Conservation (phyloP, 2,113 vertebrate species). For the Ascaphus truei region DNA sequence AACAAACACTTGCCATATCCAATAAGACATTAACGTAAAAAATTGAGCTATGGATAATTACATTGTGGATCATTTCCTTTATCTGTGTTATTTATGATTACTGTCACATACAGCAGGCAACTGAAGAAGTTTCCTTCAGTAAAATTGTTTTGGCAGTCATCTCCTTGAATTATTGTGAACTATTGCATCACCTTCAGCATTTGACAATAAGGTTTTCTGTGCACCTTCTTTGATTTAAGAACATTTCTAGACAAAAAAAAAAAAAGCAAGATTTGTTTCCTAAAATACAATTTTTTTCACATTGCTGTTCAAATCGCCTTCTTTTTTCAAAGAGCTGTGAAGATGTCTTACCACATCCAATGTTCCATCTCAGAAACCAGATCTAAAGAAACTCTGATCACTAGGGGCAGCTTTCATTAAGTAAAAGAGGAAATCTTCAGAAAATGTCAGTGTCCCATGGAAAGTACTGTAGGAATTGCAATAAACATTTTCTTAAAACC, state of each 20-base stretch:
- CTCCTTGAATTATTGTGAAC: not conserved
- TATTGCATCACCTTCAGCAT: not conserved
- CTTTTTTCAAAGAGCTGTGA: too few species aligned
- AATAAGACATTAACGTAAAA: constrained; percentile 50
- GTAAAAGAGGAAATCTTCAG: too few species aligned
- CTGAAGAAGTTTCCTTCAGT: constrained; percentile 6
- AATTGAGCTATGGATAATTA: constrained; percentile 41
- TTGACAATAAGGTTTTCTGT: not conserved
- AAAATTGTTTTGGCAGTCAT: not conserved
- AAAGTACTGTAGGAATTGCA: too few species aligned
- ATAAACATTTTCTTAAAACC: too few species aligned
- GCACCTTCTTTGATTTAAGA: not conserved
- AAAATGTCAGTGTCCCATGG: too few species aligned
- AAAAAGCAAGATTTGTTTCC: not conserved
- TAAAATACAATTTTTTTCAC: too few species aligned
- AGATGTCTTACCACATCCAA: too few species aligned
- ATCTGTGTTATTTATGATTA: constrained; percentile 41
- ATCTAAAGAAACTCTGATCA: too few species aligned
- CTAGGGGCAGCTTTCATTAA: too few species aligned
- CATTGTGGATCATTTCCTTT: constrained; percentile 44
- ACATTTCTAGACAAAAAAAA: not conserved
- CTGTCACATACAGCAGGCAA: constrained; percentile 1
- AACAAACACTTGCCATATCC: constrained; percentile 52
- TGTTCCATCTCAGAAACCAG: too few species aligned
- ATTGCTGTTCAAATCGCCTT: too few species aligned